Conservation (phyloP, 2,113 vertebrate genomes). For the Brachyhypopomus occidentalis region DNA sequence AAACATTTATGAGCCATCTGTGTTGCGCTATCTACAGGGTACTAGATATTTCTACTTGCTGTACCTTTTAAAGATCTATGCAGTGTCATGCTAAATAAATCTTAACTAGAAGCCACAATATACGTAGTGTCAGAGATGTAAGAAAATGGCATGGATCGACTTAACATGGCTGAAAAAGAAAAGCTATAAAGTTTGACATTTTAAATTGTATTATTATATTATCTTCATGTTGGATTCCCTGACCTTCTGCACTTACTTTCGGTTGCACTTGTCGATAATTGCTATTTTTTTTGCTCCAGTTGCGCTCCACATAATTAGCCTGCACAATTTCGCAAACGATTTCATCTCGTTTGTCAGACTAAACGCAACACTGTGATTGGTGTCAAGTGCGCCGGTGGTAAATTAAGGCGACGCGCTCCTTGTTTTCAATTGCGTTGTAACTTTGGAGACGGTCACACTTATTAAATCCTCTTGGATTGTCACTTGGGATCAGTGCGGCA, state of each 20-base stretch:
- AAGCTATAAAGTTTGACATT: neutral
- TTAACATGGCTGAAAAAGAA: neutral
- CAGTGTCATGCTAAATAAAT: neutral
- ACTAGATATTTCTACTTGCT: neutral
- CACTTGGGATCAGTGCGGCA: neutral
- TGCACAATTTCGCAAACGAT: conserved; percentile 7
- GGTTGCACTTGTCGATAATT: conserved; percentile 22
- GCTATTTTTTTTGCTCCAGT: conserved; percentile 1
- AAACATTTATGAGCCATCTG: neutral
- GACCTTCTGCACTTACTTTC: neutral
- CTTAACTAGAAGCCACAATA: neutral
- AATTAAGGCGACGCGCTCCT: neutral
- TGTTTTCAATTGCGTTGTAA: neutral
- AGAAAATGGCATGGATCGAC: neutral
- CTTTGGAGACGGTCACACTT: conserved; percentile 25
- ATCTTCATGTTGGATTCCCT: neutral
- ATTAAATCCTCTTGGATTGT: conserved; percentile 8
- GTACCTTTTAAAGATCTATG: neutral
- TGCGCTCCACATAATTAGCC: conserved; percentile 25
- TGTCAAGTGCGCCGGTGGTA: neutral
- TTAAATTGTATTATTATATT: neutral
- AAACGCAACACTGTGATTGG: neutral
- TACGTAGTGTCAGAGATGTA: neutral
- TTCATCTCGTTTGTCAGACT: conserved; percentile 21
- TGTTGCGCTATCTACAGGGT: neutral